Conservation (phyloP, 2,888 invertebrate genomes). For the Melanargia galathea region DNA sequence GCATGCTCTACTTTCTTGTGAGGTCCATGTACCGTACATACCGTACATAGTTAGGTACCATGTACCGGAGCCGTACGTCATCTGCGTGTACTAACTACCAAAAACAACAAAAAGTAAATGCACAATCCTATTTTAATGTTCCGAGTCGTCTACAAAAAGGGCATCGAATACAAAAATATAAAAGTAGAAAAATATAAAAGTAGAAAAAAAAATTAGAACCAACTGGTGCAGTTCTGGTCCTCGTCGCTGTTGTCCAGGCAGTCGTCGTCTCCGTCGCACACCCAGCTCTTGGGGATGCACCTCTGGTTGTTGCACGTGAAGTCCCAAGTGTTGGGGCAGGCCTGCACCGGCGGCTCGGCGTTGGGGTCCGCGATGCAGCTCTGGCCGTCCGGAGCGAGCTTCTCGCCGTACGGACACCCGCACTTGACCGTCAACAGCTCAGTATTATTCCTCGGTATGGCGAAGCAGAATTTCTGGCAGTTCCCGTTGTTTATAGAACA, state of each 20-base stretch:
- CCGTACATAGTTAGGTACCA: too few relatives aligned
- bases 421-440: slow-evolving; percentile 85
- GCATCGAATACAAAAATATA: too few relatives aligned
- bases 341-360: slow-evolving; percentile 92
- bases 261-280: slow-evolving; percentile 98
- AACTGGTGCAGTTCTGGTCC: slow-evolving; percentile 95
- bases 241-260: slow-evolving; percentile 98
- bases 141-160: too few relatives aligned
- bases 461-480: slow-evolving; percentile 98
- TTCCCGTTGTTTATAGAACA: slow-evolving; percentile 93
- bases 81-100: too few relatives aligned
- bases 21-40: too few relatives aligned
- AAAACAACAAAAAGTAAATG: not conserved
- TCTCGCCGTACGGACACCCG: slow-evolving; percentile 96
- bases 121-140: not conserved
- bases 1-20: too few relatives aligned
- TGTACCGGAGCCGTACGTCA: too few relatives aligned
- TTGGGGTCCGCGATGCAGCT: slow-evolving; percentile 91
- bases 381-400: slow-evolving; percentile 86
- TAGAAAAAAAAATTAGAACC: slow-evolving; percentile 61
- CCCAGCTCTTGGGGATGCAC: slow-evolving; percentile 96
- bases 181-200: slow-evolving; percentile 2
- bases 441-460: slow-evolving; percentile 86
- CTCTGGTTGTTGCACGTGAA: slow-evolving; percentile 96
- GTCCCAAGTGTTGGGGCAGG: slow-evolving; percentile 95